These are phyloP conservation scores for Platygyra sinensis DNA, from an alignment of 64 coral and sea anemone species.

Conservation along the genomic window DNA sequence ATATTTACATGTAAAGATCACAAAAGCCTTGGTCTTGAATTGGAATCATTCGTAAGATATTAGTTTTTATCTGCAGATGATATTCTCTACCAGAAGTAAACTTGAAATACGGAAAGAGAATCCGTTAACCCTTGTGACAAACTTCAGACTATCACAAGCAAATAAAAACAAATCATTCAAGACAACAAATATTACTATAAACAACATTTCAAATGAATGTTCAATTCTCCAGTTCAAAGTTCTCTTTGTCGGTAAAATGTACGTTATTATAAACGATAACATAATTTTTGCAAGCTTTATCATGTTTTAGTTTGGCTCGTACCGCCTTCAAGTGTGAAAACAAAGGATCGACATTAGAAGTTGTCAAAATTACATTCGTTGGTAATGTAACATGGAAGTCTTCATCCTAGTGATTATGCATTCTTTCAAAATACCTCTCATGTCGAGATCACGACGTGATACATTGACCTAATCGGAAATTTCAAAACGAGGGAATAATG, in stretches of 20 bases:
- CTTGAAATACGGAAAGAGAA: neutral
- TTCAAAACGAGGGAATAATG: slow-evolving; percentile 5
- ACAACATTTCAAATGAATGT: slow-evolving; percentile 5
- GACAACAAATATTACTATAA: slow-evolving; percentile 14
- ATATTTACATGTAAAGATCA: too few species aligned
- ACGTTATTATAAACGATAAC: neutral
- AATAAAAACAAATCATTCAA: neutral
- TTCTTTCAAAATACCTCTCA: neutral
- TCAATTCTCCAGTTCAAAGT: neutral
- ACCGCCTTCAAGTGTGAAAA: slow-evolving; percentile 1
- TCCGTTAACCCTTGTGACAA: neutral
- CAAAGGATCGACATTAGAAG: slow-evolving; percentile 10
- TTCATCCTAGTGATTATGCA: neutral
- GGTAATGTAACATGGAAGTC: neutral
- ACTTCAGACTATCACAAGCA: neutral
- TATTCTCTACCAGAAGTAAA: neutral
- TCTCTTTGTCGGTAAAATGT: neutral
- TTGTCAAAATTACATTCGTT: neutral
- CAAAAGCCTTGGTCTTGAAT: too few species aligned
- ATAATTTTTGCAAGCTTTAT: slow-evolving; percentile 12
- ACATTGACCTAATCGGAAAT: neutral
- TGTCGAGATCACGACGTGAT: neutral
- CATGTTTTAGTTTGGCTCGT: neutral
- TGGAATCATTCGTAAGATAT: neutral
- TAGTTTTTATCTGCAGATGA: neutral